A percentile compares a stretch with the other conserved stretches of the same genome.
Conservation (phyloP, 2,113 vertebrate species). For the Pimephales promelas region DNA sequence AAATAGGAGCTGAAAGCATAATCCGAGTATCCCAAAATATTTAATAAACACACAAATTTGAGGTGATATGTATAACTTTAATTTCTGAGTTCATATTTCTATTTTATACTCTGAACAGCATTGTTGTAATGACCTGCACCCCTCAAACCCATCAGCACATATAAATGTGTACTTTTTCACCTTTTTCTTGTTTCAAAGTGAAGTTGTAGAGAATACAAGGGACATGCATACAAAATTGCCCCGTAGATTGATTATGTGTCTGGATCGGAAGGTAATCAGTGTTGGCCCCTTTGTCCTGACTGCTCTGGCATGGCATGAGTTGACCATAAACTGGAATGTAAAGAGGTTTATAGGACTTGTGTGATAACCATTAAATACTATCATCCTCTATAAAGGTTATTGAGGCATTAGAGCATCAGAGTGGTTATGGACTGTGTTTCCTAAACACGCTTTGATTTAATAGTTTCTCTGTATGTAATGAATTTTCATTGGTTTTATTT, state of each 20-base stretch:
- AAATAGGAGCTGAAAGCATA: background rate
- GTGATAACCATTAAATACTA: background rate
- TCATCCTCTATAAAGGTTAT: background rate
- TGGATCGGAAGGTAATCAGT: background rate
- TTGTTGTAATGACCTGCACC: background rate
- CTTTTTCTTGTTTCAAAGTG: conserved; percentile 41
- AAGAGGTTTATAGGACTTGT: background rate
- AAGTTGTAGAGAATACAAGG: background rate
- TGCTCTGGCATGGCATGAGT: background rate
- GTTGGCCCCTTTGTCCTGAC: conserved; percentile 19
- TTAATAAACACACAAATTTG: too few relatives aligned
- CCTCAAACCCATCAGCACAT: background rate
- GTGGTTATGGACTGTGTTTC: background rate
- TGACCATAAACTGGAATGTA: conserved; percentile 5
- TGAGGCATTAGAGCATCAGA: background rate
- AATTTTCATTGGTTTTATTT: background rate
- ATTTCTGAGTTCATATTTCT: too few relatives aligned
- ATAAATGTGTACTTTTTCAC: background rate
- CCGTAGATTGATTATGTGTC: conserved; percentile 44
- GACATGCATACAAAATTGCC: conserved; percentile 34
- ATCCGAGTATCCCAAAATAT: background rate
- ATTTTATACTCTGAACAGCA: background rate
- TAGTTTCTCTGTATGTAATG: background rate
- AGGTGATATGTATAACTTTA: too few relatives aligned
- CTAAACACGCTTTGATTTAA: background rate